Evolutionary conservation across 1,140 invertebrate species (phyloP).

Genomic region (Caenorhabditis briggsae): DNA sequence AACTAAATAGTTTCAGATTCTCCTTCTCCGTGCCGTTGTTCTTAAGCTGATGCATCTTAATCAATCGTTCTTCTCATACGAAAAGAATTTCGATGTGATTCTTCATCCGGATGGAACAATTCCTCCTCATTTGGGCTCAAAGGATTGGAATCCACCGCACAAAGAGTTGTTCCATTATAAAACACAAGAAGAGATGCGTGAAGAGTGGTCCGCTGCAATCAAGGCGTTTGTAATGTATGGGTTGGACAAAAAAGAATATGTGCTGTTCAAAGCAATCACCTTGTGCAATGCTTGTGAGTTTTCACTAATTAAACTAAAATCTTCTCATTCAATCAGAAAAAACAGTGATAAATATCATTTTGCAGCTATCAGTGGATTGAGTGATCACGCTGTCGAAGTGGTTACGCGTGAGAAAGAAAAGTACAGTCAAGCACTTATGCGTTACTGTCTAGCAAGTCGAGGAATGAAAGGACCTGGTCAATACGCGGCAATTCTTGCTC

Average conservation of each 20-base stretch:
- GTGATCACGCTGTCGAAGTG: background rate
- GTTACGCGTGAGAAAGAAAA: conserved; percentile 14
- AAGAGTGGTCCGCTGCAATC: background rate
- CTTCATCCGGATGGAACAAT: conserved; percentile 54
- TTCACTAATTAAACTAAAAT: too few species aligned
- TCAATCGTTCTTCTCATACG: conserved; percentile 54
- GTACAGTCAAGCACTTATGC: conserved; percentile 44
- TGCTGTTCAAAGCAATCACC: conserved; percentile 49
- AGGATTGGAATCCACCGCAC: background rate
- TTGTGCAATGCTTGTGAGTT: conserved; percentile 51
- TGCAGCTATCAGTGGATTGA: conserved; percentile 23
- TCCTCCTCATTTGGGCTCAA: background rate
- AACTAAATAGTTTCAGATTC: background rate
- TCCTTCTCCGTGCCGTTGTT: conserved; percentile 1
- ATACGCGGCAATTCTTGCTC: conserved; percentile 52
- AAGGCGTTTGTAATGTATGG: conserved; percentile 4
- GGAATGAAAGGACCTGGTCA: conserved; percentile 52
- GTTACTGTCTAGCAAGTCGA: conserved; percentile 15
- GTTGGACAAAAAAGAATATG: conserved; percentile 57
- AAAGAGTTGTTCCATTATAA: background rate
- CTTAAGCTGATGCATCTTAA: conserved; percentile 37
- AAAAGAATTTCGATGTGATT: conserved; percentile 54
- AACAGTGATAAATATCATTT: background rate
- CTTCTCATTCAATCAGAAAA: background rate
- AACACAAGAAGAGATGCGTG: background rate